Percentiles rank a stretch among this genome's conserved stretches.
Conservation (phyloP, 2,113 vertebrate genomes). For the Galemys pyrenaicus region DNA sequence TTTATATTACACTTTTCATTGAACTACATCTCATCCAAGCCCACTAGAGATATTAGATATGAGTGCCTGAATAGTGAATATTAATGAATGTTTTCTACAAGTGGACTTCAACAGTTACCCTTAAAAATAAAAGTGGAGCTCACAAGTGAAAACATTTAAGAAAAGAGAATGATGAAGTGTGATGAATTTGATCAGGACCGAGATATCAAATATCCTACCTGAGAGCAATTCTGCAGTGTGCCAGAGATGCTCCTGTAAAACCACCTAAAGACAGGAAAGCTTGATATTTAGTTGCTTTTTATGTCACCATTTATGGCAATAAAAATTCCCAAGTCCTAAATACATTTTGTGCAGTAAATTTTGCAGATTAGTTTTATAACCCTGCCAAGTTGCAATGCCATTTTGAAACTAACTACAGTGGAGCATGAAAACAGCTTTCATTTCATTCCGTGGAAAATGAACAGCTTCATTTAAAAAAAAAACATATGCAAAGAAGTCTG, state of each 20-base stretch:
- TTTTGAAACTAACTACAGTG: conserved; percentile 6
- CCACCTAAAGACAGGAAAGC: neutral
- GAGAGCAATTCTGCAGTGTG: neutral
- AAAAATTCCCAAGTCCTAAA: conserved; percentile 31
- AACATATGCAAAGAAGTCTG: conserved; percentile 48
- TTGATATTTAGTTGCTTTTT: neutral
- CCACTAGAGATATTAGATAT: neutral
- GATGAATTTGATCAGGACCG: neutral
- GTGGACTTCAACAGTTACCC: neutral
- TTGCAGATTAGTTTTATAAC: conserved; percentile 24
- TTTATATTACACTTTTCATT: too few relatives aligned
- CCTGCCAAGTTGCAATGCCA: neutral
- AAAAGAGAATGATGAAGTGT: neutral
- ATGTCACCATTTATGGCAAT: conserved; percentile 34
- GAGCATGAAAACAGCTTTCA: conserved; percentile 7
- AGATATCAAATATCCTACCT: neutral
- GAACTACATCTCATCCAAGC: neutral
- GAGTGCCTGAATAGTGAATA: neutral
- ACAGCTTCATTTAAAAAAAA: conserved; percentile 17
- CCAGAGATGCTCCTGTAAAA: neutral
- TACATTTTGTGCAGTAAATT: conserved; percentile 13
- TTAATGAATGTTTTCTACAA: neutral
- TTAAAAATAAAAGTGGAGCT: neutral
- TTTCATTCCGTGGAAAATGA: conserved; percentile 23
- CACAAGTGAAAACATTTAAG: neutral